These are phyloP conservation scores for Chloroclysta siterata DNA, from an alignment of 2,888 invertebrate species.

Conservation along the genomic window DNA sequence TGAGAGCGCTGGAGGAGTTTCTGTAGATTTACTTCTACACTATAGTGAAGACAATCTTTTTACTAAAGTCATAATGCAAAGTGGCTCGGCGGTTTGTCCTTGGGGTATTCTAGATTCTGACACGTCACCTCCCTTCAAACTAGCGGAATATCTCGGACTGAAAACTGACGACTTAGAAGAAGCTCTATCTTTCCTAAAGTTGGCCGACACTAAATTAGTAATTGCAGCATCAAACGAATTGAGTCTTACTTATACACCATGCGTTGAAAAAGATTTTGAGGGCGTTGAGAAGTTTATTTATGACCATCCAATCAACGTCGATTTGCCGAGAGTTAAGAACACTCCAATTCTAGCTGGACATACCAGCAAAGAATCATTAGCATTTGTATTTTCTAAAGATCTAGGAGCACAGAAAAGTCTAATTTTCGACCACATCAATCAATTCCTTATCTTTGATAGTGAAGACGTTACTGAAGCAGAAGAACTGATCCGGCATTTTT, in stretches of 20 bases:
- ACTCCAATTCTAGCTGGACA: conserved; percentile 37
- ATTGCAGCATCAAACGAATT: conserved; percentile 30
- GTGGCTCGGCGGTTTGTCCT: conserved; percentile 46
- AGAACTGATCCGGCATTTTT: conserved; percentile 33
- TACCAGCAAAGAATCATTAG: conserved; percentile 26
- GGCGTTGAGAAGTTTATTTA: conserved; percentile 36
- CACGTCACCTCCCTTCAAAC: conserved; percentile 36
- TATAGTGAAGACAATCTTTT: conserved; percentile 47
- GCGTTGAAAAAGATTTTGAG: conserved; percentile 40
- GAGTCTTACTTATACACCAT: conserved; percentile 30
- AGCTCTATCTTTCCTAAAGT: conserved; percentile 46
- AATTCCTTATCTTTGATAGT: conserved; percentile 21
- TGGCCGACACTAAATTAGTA: conserved; percentile 26
- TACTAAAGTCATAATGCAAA: conserved; percentile 50
- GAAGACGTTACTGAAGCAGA: conserved; percentile 20
- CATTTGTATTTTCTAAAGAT: conserved; percentile 14
- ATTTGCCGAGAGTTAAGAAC: conserved; percentile 21
- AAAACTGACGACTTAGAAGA: conserved; percentile 44
- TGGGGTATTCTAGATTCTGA: conserved; percentile 41
- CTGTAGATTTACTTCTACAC: conserved; percentile 47
- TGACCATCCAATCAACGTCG: conserved; percentile 37
- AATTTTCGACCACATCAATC: conserved; percentile 6
- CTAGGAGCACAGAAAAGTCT: conserved; percentile 14
- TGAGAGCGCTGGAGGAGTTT: conserved; percentile 49
- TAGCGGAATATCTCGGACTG: conserved; percentile 51